A percentile compares a stretch with the other conserved stretches of the same genome.
Conservation (phyloP, 1,140 invertebrate genomes). For the Neocloeon triangulifer region DNA sequence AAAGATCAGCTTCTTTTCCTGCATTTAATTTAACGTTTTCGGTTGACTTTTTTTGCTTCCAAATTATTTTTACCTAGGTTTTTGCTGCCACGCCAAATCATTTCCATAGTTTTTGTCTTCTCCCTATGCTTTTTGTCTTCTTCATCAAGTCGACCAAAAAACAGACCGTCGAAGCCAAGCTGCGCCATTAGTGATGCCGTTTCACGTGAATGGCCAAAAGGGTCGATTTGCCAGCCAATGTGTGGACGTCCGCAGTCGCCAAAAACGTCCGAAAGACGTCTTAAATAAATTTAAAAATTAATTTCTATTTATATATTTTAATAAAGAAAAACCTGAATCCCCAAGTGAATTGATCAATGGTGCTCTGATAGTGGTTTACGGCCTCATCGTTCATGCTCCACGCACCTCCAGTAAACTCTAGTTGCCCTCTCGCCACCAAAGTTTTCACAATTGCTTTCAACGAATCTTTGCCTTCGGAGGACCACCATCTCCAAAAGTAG, state of each 20-base stretch:
- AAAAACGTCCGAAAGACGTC: conserved; percentile 56
- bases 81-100: conserved; percentile 63
- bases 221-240: conserved; percentile 85
- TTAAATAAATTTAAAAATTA: no score
- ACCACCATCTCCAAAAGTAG: conserved; percentile 44
- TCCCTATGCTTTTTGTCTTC: conserved; percentile 50
- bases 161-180: conserved; percentile 67
- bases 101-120: conserved; percentile 44
- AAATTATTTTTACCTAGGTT: conserved; percentile 25
- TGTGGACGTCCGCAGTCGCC: conserved; percentile 56
- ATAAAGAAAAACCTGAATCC: no score
- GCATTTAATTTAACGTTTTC: no score
- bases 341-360: conserved; percentile 41
- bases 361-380: conserved; percentile 34
- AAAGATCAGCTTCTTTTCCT: no score
- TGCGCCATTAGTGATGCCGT: conserved; percentile 65
- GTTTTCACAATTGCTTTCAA: conserved; percentile 17
- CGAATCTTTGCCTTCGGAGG: conserved; percentile 24
- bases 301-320: no score
- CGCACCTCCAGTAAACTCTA: conserved; percentile 35
- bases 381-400: conserved; percentile 47
- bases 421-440: conserved; percentile 21
- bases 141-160: conserved; percentile 74
- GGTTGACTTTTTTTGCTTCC: no score
- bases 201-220: conserved; percentile 78